Conservation (phyloP, 2,888 invertebrate species). For the Drosophila rubida region DNA sequence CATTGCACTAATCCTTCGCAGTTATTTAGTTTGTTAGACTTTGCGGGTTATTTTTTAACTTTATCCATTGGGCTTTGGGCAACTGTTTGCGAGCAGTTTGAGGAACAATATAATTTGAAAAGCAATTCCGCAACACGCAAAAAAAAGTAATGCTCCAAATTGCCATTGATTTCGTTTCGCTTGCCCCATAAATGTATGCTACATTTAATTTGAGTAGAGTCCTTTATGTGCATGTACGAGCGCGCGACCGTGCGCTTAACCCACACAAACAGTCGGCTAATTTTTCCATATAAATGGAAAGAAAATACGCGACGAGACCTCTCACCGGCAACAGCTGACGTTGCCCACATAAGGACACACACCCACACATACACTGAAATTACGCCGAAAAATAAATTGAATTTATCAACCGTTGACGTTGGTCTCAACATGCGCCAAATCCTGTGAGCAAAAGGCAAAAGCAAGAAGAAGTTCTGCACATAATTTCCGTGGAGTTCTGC, state of each 20-base stretch:
- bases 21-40: not conserved
- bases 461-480: slow-evolving; percentile 40
- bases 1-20: not conserved
- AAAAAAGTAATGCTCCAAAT: slow-evolving; percentile 32
- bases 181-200: slow-evolving; percentile 63
- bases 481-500: slow-evolving; percentile 50
- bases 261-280: slow-evolving; percentile 61
- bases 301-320: slow-evolving; percentile 56
- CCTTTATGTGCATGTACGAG: slow-evolving; percentile 64
- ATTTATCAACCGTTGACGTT: slow-evolving; percentile 69
- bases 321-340: slow-evolving; percentile 15
- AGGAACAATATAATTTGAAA: slow-evolving; percentile 8
- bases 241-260: slow-evolving; percentile 68
- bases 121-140: slow-evolving; percentile 23
- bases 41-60: not conserved
- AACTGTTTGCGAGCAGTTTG: not conserved
- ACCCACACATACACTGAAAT: slow-evolving; percentile 8
- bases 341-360: slow-evolving; percentile 3
- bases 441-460: slow-evolving; percentile 2
- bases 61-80: not conserved
- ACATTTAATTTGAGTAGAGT: slow-evolving; percentile 62
- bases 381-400: slow-evolving; percentile 68
- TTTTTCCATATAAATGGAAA: slow-evolving; percentile 67
- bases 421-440: slow-evolving; percentile 19
- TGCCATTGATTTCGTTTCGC: slow-evolving; percentile 29